These are phyloP conservation scores for Drosophila eohydei DNA, from an alignment of 2,888 invertebrate species.

Conservation along the genomic window DNA sequence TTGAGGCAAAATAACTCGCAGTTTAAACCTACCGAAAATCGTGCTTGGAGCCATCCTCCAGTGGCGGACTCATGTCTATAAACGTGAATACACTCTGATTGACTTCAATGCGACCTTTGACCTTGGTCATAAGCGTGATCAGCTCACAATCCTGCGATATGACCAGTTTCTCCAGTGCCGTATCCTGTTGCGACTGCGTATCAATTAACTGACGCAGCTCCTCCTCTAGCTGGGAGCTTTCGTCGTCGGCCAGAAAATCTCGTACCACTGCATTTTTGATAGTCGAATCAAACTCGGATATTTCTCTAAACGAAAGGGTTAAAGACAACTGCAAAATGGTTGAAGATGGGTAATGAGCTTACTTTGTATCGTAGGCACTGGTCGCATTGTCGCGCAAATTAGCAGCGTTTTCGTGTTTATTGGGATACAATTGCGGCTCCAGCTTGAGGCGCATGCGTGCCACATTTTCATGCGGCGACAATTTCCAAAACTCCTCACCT, in stretches of 20 bases:
- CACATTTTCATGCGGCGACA: conserved; percentile 88
- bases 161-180: conserved; percentile 87
- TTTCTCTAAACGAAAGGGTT: conserved; percentile 68
- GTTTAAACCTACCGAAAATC: conserved; percentile 84
- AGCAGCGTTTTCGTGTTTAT: conserved; percentile 87
- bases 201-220: conserved; percentile 85
- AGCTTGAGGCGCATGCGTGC: conserved; percentile 88
- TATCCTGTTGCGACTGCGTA: conserved; percentile 84
- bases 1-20: neutral
- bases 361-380: conserved; percentile 83
- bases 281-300: conserved; percentile 84
- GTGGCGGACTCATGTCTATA: conserved; percentile 86
- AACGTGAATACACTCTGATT: conserved; percentile 87
- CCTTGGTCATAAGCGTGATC: conserved; percentile 87
- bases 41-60: conserved; percentile 85
- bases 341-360: neutral
- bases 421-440: conserved; percentile 86
- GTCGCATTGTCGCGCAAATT: conserved; percentile 87
- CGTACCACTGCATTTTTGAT: conserved; percentile 85
- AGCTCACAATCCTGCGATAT: conserved; percentile 88
- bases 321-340: neutral
- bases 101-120: conserved; percentile 88
- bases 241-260: conserved; percentile 85
- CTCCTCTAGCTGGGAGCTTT: conserved; percentile 85
- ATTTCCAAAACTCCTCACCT: conserved; percentile 86